phyloP scores from a whole-genome alignment of 2,113 vertebrate genomes.

The Gavia stellata region DNA sequence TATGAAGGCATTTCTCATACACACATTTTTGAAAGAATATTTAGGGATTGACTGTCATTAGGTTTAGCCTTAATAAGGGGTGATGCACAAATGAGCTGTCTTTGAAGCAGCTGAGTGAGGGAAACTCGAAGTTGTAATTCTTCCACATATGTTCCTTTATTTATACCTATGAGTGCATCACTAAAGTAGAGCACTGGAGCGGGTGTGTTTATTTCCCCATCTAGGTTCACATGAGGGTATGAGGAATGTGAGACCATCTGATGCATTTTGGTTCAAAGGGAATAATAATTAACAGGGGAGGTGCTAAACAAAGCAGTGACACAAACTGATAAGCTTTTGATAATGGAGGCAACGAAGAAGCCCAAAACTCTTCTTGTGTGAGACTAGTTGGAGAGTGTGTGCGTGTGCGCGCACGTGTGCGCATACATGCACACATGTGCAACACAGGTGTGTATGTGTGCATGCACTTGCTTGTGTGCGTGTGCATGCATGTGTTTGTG shows the following conservation, averaged over 20 bases:
- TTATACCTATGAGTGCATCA: accelerated
- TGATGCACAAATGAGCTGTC: background rate
- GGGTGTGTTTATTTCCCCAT: accelerated
- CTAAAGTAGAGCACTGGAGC: accelerated
- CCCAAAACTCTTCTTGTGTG: background rate
- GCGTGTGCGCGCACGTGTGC: no score
- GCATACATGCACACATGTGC: no score
- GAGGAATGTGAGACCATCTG: background rate
- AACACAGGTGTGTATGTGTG: no score
- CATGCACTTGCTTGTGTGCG: accelerated
- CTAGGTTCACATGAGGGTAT: accelerated
- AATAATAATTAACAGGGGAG: background rate
- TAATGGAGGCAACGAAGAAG: background rate
- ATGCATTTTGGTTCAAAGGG: no score
- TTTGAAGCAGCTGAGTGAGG: background rate
- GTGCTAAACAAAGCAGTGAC: background rate
- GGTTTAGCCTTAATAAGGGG: background rate
- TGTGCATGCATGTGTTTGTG: no score
- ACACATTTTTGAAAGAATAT: accelerated
- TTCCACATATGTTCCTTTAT: background rate
- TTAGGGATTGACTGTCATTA: accelerated
- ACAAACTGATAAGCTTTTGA: background rate
- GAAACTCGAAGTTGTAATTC: background rate
- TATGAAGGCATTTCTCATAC: background rate
- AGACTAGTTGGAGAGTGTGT: background rate